Evolutionary conservation across 2,888 invertebrate species (phyloP), one percentile per base, ranked within the genome.

Genomic region (Cylindroiulus punctatus): DNA sequence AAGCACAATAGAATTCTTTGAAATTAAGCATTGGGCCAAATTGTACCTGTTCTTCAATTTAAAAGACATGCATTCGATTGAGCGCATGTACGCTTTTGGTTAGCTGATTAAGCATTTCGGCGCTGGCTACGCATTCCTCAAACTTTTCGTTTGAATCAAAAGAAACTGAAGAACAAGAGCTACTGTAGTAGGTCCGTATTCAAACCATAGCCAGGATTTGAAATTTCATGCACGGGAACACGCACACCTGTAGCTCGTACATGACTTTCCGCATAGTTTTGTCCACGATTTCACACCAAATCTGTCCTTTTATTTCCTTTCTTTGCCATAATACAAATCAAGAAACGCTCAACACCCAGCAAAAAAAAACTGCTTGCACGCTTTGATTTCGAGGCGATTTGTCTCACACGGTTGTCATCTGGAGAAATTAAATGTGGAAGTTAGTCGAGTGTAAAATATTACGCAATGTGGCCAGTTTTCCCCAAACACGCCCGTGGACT

Each of bases 331-430:
- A 76, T 76, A 76, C 76, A 76, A 76, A 76, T 76, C 76, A 76
- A 76, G 76, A 76, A 76, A 76, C 76, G 76, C 76, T 76, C 76
- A 76, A 76, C 76, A 76, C 76, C 30, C 76, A 76, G 52, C 32
- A 44, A 44, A 84, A 84, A 84, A 84, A 84, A 30, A 19, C 52
- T 47, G n/a, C 52, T 47, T 52, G 84, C 32, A 47, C 42, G 84
- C 47, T 84, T 47, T 52, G 84, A 57, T 52, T 84, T 47, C 84
- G 36, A 57, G 17, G 52, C 84, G 52, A 84, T 84, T 84, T 84
- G 57, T 52, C 47, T 84, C 84, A 84, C 84, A 84, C 84, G 84
- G 52, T 84, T 84, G 57, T 84, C 84, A 84, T 57, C 57, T 26
- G 36, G 84, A 26, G 42, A 19, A 84, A 84, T 84, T 84, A 84